Percentiles rank a stretch among this genome's conserved stretches.
Evolutionary conservation across 1,140 invertebrate genomes (phyloP).

Genomic region (Listronotus bonariensis): DNA sequence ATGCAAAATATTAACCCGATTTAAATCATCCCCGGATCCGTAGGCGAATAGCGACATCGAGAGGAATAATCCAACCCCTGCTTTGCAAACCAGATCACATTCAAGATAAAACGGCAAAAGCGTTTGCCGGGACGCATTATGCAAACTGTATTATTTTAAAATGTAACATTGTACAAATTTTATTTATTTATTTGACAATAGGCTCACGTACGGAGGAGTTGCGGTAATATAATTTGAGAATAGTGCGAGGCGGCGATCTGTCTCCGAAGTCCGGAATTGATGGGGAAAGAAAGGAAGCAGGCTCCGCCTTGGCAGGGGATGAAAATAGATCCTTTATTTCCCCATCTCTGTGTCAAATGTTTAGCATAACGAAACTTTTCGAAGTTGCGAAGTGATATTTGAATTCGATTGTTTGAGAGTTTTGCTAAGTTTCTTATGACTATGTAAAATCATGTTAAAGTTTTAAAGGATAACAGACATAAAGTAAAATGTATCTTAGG

Average conservation of each 20-base stretch:
- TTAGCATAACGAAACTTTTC: conserved; percentile 24
- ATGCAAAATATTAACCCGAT: too few relatives aligned
- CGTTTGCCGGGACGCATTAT: conserved; percentile 49
- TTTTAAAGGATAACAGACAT: too few relatives aligned
- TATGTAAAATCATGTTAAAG: too few relatives aligned
- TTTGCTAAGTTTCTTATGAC: not conserved
- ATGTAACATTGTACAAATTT: conserved; percentile 56
- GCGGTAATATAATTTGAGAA: conserved; percentile 56
- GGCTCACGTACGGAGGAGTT: conserved; percentile 53
- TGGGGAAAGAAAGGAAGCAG: conserved; percentile 35
- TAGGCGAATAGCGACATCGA: too few relatives aligned
- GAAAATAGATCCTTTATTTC: conserved; percentile 32
- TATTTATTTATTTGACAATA: conserved; percentile 59
- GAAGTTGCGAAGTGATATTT: conserved; percentile 2
- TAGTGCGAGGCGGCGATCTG: conserved; percentile 54
- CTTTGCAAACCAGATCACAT: conserved; percentile 52
- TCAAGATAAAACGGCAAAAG: conserved; percentile 44
- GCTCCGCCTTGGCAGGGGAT: conserved; percentile 27
- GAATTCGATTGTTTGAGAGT: conserved; percentile 25
- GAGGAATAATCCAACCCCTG: not conserved
- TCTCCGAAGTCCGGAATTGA: conserved; percentile 45
- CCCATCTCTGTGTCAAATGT: conserved; percentile 27
- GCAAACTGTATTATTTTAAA: conserved; percentile 56
- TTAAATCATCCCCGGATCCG: too few relatives aligned
- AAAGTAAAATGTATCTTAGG: too few relatives aligned